A percentile compares a stretch with the other conserved stretches of the same genome.
Evolutionary conservation across 2,113 vertebrate species (phyloP).

Genomic region (Emberiza fucata): DNA sequence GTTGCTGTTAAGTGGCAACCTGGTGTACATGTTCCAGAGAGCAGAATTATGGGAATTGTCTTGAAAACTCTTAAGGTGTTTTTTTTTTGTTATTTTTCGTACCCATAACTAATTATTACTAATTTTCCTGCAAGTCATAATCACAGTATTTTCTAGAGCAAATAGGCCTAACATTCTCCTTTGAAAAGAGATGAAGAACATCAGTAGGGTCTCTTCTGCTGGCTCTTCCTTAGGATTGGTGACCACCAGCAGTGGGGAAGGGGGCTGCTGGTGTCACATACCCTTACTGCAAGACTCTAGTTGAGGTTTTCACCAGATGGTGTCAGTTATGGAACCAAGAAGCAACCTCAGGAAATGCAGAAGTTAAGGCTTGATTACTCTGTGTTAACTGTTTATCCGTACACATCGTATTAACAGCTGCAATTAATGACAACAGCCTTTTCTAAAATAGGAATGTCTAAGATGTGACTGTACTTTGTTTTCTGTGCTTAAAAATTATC

Average conservation of each 20-base stretch:
- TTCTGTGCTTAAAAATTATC: not conserved
- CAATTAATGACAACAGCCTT: not conserved
- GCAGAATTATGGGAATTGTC: not conserved
- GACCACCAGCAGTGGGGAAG: not conserved
- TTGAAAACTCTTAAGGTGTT: not conserved
- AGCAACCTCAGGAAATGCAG: slow-evolving; percentile 1
- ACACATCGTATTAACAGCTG: not conserved
- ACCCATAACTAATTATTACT: not conserved
- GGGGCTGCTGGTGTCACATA: not conserved
- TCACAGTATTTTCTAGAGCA: not conserved
- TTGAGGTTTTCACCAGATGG: slow-evolving; percentile 23
- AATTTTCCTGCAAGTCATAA: not conserved
- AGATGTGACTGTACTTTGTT: not conserved
- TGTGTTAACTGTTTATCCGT: slow-evolving; percentile 17
- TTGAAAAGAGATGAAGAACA: not conserved
- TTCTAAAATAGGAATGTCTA: not conserved
- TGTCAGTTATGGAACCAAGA: slow-evolving; percentile 39
- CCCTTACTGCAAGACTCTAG: not conserved
- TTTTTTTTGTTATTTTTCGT: not conserved
- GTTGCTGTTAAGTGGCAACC: not conserved
- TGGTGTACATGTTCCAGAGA: not conserved
- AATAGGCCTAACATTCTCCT: not conserved
- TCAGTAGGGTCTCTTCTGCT: not conserved
- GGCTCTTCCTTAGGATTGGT: not conserved
- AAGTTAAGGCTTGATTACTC: slow-evolving; percentile 52